Evolutionary conservation across 1,140 invertebrate genomes (phyloP).

Genomic region (Orchestia grillus): DNA sequence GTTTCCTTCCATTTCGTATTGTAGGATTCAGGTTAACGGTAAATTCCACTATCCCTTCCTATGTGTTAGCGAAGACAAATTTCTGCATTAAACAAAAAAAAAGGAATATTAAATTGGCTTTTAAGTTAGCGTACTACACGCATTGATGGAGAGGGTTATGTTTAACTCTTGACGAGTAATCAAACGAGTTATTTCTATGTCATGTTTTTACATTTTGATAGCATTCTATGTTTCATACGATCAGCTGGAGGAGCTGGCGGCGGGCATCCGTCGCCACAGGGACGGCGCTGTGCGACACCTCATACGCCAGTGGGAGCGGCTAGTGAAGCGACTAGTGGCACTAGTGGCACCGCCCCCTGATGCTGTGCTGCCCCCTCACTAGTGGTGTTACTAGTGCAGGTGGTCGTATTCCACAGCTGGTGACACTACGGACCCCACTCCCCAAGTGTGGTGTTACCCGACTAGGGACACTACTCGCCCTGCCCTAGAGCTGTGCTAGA

Average conservation of each 20-base stretch:
- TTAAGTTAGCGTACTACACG: too few relatives aligned
- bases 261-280: conserved; percentile 60
- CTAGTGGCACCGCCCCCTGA: conserved; percentile 58
- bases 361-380: conserved; percentile 14
- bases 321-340: conserved; percentile 62
- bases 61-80: too few relatives aligned
- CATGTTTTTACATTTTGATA: too few relatives aligned
- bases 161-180: too few relatives aligned
- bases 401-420: not conserved
- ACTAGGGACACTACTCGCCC: not conserved
- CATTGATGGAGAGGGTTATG: too few relatives aligned
- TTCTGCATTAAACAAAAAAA: too few relatives aligned
- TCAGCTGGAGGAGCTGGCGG: conserved; percentile 64
- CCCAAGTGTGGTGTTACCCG: not conserved
- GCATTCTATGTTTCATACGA: not conserved
- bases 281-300: conserved; percentile 63
- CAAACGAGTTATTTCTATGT: too few relatives aligned
- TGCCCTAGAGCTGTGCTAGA: not conserved
- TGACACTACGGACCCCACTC: not conserved
- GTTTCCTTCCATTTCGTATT: too few relatives aligned
- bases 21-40: too few relatives aligned
- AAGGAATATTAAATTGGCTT: too few relatives aligned
- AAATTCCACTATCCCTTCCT: too few relatives aligned
- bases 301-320: conserved; percentile 59
- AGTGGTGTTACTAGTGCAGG: not conserved